Evolutionary conservation across 2,888 invertebrate genomes (phyloP).

Genomic region (Erebia epiphron): DNA sequence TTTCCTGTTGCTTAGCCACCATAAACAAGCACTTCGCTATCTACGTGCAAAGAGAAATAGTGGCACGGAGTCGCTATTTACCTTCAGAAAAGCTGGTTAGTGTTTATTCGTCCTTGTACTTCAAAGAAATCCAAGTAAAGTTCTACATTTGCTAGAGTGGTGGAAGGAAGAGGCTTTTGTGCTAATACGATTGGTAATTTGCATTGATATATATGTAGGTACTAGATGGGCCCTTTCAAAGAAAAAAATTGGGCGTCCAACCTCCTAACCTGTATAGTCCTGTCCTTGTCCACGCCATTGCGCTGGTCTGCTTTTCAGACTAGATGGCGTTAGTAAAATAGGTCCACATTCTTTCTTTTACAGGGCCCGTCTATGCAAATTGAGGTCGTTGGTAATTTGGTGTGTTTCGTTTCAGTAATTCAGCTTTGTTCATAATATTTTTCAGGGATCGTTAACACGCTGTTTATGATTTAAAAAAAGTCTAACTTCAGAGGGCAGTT

Average conservation of each 20-base stretch:
- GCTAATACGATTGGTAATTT: background rate
- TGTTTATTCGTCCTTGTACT: background rate
- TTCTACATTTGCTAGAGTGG: background rate
- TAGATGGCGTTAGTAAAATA: too few relatives aligned
- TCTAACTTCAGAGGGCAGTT: conserved; percentile 49
- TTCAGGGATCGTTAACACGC: conserved; percentile 24
- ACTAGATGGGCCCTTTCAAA: too few relatives aligned
- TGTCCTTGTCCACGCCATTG: too few relatives aligned
- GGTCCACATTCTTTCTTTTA: too few relatives aligned
- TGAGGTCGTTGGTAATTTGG: background rate
- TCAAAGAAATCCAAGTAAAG: background rate
- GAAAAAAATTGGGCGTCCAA: too few relatives aligned
- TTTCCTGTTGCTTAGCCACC: conserved; percentile 2
- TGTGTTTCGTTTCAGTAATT: background rate
- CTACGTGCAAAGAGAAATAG: background rate
- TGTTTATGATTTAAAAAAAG: conserved; percentile 31
- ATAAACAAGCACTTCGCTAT: background rate
- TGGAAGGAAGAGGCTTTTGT: background rate
- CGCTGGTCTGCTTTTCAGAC: too few relatives aligned
- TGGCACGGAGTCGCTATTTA: background rate
- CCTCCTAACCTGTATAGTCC: too few relatives aligned
- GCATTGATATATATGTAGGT: too few relatives aligned
- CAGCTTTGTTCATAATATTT: conserved; percentile 6
- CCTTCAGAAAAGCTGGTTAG: background rate
- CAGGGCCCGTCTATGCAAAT: too few relatives aligned